Conservation (phyloP, 2,113 vertebrate genomes). For the Pachypanchax playfairii region DNA sequence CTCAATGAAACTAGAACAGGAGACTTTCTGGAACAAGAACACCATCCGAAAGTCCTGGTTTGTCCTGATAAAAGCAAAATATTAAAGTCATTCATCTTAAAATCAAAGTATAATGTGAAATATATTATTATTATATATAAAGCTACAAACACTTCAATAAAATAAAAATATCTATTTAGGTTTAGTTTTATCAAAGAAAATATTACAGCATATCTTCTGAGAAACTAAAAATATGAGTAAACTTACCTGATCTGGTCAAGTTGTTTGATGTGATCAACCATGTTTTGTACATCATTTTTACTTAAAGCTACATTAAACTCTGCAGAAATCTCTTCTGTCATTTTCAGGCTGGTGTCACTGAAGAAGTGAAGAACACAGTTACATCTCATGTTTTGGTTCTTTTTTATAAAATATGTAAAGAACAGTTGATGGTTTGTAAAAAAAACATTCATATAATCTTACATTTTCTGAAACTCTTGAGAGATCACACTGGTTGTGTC, state of each 20-base stretch:
- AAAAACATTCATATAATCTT: not conserved
- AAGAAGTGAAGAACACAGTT: not conserved
- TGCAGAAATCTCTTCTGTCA: not conserved
- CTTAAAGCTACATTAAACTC: conserved; percentile 35
- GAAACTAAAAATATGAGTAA: not conserved
- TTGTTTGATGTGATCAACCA: conserved; percentile 42
- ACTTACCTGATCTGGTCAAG: conserved; percentile 49
- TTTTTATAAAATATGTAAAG: too few species aligned
- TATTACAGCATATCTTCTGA: too few species aligned
- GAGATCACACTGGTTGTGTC: conserved; percentile 54
- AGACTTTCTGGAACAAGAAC: conserved; percentile 42
- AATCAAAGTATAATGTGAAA: too few species aligned
- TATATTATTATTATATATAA: too few species aligned
- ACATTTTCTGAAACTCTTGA: not conserved
- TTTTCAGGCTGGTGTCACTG: conserved; percentile 1
- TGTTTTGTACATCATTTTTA: conserved; percentile 42
- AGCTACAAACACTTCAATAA: too few species aligned
- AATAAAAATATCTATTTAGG: too few species aligned
- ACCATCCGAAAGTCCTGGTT: too few species aligned
- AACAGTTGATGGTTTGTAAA: not conserved
- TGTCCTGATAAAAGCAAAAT: too few species aligned
- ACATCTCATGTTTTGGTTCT: fast-evolving
- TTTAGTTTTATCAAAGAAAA: too few species aligned
- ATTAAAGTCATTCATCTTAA: too few species aligned
- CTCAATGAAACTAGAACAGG: conserved; percentile 11